phyloP scores from a whole-genome alignment of 2,797 vertebrate genomes.

The Poecilia picta region DNA sequence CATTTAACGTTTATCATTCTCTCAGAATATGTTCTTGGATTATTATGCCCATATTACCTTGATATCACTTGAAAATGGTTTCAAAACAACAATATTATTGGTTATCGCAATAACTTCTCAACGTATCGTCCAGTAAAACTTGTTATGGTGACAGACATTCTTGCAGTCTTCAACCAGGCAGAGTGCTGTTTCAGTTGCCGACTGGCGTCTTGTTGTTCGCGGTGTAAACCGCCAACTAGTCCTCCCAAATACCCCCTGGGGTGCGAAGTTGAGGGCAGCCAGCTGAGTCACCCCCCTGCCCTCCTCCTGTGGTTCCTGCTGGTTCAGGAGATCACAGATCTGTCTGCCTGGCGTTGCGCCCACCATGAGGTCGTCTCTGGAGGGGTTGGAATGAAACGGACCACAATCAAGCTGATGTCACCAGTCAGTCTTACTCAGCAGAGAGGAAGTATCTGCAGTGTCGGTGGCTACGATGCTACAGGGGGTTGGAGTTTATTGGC shows the following conservation, averaged over 20 bases:
- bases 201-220: constrained; percentile 22
- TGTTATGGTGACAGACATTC: no score
- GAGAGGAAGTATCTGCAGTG: constrained; percentile 1
- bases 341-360: constrained; percentile 65
- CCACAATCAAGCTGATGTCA: constrained; percentile 13
- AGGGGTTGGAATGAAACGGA: constrained; percentile 14
- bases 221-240: constrained; percentile 50
- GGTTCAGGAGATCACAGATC: constrained; percentile 58
- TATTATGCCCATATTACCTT: no score
- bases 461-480: neutral
- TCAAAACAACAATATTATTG: no score
- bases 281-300: constrained; percentile 68
- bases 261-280: constrained; percentile 44
- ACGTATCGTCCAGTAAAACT: no score
- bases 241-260: constrained; percentile 47
- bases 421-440: neutral
- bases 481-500: neutral
- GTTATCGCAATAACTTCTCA: no score
- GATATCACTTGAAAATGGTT: no score
- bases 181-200: constrained; percentile 8
- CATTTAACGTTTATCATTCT: no score
- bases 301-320: constrained; percentile 25
- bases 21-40: no score
- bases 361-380: constrained; percentile 29
- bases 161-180: neutral